Conservation (phyloP, 2,113 vertebrate species). For the human region DNA sequence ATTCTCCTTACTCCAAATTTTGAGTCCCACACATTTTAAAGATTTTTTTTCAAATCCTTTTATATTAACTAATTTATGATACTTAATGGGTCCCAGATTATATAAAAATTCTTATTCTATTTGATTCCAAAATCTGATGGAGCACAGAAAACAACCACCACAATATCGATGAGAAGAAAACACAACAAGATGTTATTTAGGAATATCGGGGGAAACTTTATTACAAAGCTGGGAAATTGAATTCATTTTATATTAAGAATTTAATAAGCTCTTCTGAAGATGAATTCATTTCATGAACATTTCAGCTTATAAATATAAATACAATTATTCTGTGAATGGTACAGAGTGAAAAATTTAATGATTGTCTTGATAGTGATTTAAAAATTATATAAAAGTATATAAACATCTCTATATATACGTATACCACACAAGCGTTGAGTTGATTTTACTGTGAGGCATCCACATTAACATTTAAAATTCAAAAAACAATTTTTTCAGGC, state of each 20-base stretch:
- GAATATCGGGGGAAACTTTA: not conserved
- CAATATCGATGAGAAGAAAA: not conserved
- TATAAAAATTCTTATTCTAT: not conserved
- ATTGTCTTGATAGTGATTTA: not conserved
- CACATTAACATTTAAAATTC: not conserved
- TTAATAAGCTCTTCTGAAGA: not conserved
- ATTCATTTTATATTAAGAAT: not conserved
- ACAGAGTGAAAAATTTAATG: not conserved
- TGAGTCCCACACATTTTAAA: not conserved
- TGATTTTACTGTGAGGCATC: not conserved
- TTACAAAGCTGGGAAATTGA: not conserved
- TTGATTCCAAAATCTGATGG: not conserved
- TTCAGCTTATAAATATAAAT: not conserved
- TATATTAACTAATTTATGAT: not conserved
- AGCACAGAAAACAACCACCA: not conserved
- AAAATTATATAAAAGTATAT: not conserved
- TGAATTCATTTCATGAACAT: not conserved
- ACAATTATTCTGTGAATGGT: not conserved
- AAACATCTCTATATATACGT: not conserved
- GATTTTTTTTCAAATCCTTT: not conserved
- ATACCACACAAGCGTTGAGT: not conserved
- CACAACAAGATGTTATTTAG: not conserved
- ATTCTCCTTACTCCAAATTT: not conserved
- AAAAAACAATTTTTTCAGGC: not conserved
- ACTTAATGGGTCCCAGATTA: not conserved